Percentiles rank a stretch among this genome's conserved stretches.
Conservation (phyloP, 2,797 vertebrate genomes). For the Channallabes apus region DNA sequence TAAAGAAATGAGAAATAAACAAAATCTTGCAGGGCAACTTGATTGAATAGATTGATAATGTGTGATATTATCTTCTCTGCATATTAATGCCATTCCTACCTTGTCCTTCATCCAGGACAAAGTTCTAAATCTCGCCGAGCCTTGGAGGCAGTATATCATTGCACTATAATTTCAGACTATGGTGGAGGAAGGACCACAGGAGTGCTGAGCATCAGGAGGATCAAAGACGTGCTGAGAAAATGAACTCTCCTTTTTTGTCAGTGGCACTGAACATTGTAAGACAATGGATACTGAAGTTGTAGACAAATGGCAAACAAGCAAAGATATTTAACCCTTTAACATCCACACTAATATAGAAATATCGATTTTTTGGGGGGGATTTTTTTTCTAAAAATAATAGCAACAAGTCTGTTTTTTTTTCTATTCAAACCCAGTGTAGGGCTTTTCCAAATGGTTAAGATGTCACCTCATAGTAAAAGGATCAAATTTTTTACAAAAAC, state of each 20-base stretch:
- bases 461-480: too few relatives aligned
- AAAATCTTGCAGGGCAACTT: conserved; percentile 72
- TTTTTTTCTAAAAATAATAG: too few relatives aligned
- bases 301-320: not conserved
- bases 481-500: too few relatives aligned
- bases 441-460: too few relatives aligned
- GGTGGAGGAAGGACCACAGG: conserved; percentile 63
- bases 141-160: conserved; percentile 72
- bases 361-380: too few relatives aligned
- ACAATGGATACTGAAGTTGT: not conserved
- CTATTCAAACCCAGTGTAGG: too few relatives aligned
- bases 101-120: conserved; percentile 75
- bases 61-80: conserved; percentile 74
- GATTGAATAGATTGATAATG: conserved; percentile 78
- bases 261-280: not conserved
- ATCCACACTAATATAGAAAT: too few relatives aligned
- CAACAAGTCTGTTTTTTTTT: too few relatives aligned
- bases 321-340: not conserved
- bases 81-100: conserved; percentile 78
- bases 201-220: conserved; percentile 65
- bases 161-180: conserved; percentile 70
- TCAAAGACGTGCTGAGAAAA: conserved; percentile 60
- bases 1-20: conserved; percentile 70
- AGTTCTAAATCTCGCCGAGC: conserved; percentile 77
- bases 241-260: conserved; percentile 48